Base-by-base conservation (phyloP, 2,113 vertebrate species). In the Tachycineta bicolor region DNA sequence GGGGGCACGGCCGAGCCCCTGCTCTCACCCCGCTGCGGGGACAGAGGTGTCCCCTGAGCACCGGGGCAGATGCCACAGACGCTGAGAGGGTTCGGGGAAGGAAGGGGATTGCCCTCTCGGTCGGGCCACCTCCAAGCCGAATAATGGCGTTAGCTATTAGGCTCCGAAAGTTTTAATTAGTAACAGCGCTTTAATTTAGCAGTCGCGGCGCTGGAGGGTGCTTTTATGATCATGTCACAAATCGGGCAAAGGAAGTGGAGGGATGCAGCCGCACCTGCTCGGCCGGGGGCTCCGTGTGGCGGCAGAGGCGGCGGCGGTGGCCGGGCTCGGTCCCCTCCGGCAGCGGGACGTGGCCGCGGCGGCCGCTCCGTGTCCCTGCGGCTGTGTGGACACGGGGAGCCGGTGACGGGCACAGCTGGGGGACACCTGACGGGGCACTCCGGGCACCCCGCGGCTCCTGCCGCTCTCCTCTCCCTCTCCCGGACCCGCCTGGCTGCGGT, bases 61-160 rank as follows among this genome's bases (percentile, higher is more conserved):
- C 28, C 0, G 6, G 19, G 12, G 50, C 0, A 2, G 47, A 1
- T 19, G 31, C 21, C 12, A 2, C 3, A 4, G 7, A 3, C 8
- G 6, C 44, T 18, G 41, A 2, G 4, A 31, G 8, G 4, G 6
- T 37, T 37, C 46, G 5, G 28, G 44, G 2, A 4, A 7, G 9
- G 3, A 37, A 37, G 4, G 11, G 17, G 9, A 6, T 56, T 12
- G 16, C 7, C 37, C 7, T 52, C 14, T 25, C 0, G 0, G 4
- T 10, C 33, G 21, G 29, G 64, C 16, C 29, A 10, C 39, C 34
- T 28, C 26, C 55, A 5, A 62, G 25, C 9, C 18, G 23, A 77
- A 19, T 12, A 58, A 65, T 3, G 41, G 24, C 60, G 34, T 56
- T 52, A 25, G 14, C 63, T 46, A 41, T 25, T 52, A 47, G 23